phyloP scores from a whole-genome alignment of 2,113 vertebrate genomes.

The Colinus virginianus region DNA sequence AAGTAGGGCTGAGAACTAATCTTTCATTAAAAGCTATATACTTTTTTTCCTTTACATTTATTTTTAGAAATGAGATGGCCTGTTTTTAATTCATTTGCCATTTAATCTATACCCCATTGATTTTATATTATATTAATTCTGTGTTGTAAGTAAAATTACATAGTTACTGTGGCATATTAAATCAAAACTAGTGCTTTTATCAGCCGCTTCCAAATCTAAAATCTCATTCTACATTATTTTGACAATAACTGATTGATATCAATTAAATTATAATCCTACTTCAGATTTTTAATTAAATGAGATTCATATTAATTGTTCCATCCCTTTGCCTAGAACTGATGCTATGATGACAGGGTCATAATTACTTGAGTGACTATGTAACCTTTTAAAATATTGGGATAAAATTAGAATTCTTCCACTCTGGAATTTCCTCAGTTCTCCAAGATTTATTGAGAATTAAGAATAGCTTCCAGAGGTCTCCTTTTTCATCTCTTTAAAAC shows the following conservation, averaged over 20 bases:
- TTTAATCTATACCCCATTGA: neutral
- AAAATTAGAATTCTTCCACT: slow-evolving; percentile 13
- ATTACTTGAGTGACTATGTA: slow-evolving; percentile 47
- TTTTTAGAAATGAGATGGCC: neutral
- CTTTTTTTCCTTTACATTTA: neutral
- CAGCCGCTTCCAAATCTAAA: neutral
- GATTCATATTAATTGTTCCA: slow-evolving; percentile 23
- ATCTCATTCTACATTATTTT: slow-evolving; percentile 8
- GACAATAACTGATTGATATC: slow-evolving; percentile 35
- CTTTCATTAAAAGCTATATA: neutral
- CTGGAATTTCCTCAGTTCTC: slow-evolving; percentile 40
- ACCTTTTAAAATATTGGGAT: slow-evolving; percentile 40
- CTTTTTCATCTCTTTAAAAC: neutral
- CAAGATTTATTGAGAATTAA: slow-evolving; percentile 16
- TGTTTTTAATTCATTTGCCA: slow-evolving; percentile 11
- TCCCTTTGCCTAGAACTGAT: slow-evolving; percentile 16
- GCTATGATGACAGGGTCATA: slow-evolving; percentile 35
- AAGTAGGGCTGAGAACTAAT: neutral
- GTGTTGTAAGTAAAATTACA: slow-evolving; percentile 7
- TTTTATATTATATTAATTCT: slow-evolving; percentile 35
- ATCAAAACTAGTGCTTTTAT: slow-evolving; percentile 32
- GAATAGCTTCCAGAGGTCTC: neutral
- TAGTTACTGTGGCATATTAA: neutral
- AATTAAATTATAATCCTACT: slow-evolving; percentile 61
- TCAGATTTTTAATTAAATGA: slow-evolving; percentile 53